Conservation (phyloP, 1,140 invertebrate species). For the Himalopsyche phryganea region DNA sequence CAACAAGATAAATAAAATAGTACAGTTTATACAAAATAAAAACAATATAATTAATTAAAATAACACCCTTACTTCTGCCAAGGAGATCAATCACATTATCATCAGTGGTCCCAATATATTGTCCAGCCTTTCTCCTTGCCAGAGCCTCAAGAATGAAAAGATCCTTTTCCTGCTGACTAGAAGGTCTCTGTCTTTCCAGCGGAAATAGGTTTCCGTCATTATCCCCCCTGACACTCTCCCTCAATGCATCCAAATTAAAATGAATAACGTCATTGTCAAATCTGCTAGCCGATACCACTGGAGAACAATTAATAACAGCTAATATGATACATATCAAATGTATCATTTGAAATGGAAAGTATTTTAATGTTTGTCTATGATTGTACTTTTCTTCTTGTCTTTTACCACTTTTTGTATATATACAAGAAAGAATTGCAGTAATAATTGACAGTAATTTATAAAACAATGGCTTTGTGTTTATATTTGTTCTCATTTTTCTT, state of each 20-base stretch:
- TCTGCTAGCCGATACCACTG: constrained; percentile 26
- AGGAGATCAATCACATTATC: constrained; percentile 76
- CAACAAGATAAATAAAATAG: no score
- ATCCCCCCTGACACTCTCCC: constrained; percentile 23
- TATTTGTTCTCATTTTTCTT: no score
- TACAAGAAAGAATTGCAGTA: no score
- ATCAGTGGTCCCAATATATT: constrained; percentile 48
- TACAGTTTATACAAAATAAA: not conserved
- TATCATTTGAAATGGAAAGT: no score
- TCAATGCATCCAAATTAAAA: constrained; percentile 19
- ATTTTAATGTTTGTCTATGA: no score
- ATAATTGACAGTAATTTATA: no score
- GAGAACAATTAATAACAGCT: not conserved
- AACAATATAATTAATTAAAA: no score
- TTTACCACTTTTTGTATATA: no score
- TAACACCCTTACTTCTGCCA: constrained; percentile 79
- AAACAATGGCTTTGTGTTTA: no score
- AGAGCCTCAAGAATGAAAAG: constrained; percentile 68
- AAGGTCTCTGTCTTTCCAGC: constrained; percentile 51
- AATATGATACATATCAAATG: not conserved
- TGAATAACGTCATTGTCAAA: constrained; percentile 35
- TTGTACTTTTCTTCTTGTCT: no score
- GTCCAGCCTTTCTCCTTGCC: constrained; percentile 60
- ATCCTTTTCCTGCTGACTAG: constrained; percentile 68
- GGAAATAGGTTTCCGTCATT: constrained; percentile 27